These are phyloP conservation scores for Aphelenchoides besseyi DNA, from an alignment of 1,140 invertebrate genomes.

Conservation along the genomic window DNA sequence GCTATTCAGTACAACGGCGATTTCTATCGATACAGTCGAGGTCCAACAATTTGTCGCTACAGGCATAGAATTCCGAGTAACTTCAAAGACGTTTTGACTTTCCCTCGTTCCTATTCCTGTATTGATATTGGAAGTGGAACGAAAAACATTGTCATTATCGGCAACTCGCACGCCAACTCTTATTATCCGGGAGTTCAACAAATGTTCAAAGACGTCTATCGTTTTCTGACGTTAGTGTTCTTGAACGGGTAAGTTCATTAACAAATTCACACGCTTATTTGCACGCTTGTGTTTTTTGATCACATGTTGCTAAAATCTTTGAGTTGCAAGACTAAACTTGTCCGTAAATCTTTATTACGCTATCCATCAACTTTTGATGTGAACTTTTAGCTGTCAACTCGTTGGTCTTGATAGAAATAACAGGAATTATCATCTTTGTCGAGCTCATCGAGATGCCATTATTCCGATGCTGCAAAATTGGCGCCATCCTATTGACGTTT, in stretches of 20 bases:
- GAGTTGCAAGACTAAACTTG: too few relatives aligned
- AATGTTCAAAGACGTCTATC: background rate
- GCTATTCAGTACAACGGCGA: background rate
- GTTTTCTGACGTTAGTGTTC: background rate
- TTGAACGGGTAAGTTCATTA: too few relatives aligned
- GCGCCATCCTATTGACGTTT: constrained; percentile 1
- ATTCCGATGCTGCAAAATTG: background rate
- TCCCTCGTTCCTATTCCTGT: background rate
- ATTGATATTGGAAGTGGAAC: background rate
- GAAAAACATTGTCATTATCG: constrained; percentile 12
- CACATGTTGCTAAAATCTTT: too few relatives aligned
- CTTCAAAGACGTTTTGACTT: background rate
- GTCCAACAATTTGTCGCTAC: background rate
- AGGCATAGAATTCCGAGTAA: background rate
- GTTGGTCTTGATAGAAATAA: background rate
- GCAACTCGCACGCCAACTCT: constrained; percentile 9
- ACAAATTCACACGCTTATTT: too few relatives aligned
- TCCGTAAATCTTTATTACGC: too few relatives aligned
- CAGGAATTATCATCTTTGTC: background rate
- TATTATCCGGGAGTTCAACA: background rate
- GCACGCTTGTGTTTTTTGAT: too few relatives aligned
- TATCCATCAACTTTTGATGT: too few relatives aligned
- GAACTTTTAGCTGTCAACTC: background rate
- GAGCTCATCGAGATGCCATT: background rate
- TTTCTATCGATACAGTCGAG: background rate